These are phyloP conservation scores for Pristionchus fissidentatus DNA, from an alignment of 2,888 invertebrate species.

Conservation along the genomic window DNA sequence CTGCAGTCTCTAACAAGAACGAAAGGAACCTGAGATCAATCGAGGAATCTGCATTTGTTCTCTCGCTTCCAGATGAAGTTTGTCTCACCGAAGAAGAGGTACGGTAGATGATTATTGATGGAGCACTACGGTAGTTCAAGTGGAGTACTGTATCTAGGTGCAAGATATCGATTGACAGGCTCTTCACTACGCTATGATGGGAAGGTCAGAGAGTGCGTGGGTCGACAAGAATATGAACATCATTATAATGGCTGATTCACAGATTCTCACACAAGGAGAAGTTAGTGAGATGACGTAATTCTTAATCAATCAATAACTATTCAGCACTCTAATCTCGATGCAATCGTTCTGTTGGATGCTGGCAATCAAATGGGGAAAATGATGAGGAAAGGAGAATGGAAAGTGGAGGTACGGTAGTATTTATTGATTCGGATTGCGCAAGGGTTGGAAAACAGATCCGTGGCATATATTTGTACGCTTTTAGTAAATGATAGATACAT, in stretches of 20 bases:
- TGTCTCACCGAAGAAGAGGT: conserved; percentile 35
- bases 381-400: conserved; percentile 59
- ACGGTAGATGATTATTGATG: background rate
- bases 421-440: too few species aligned
- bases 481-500: too few species aligned
- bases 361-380: conserved; percentile 57
- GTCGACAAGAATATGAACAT: conserved; percentile 80
- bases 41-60: conserved; percentile 43
- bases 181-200: conserved; percentile 77
- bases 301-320: conserved; percentile 41
- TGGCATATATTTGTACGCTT: background rate
- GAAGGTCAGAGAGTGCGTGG: conserved; percentile 80
- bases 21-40: conserved; percentile 34
- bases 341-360: conserved; percentile 64
- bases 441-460: background rate
- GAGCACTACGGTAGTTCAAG: background rate
- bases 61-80: conserved; percentile 38
- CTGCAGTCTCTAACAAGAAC: conserved; percentile 27
- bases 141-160: background rate
- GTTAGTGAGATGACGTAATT: conserved; percentile 75
- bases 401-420: conserved; percentile 52
- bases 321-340: conserved; percentile 68
- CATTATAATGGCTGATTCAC: conserved; percentile 59
- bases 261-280: conserved; percentile 79
- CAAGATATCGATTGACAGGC: too few species aligned